Base-by-base conservation (phyloP, 1,140 invertebrate species). In the Ooceraea biroi region DNA sequence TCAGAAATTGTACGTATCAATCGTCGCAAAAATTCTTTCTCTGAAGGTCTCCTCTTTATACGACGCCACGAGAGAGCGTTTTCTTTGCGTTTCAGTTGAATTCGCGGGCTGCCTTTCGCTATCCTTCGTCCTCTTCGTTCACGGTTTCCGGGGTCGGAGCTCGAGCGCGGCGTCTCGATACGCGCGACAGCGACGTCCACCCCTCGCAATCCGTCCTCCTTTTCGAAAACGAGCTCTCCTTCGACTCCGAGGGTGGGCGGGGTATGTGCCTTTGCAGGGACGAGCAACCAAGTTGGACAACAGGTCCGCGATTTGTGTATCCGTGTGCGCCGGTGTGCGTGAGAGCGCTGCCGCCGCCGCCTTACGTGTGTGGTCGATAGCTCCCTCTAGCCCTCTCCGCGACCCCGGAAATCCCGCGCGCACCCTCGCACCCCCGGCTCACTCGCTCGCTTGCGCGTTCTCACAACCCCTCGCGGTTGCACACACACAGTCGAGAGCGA, bases 211-310 rank as follows among this genome's bases (percentile, higher is more conserved):
- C 3, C 22, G 76, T 11, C n/a, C 85, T 52, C 57, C 50, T 88
- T 85, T 88, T 88, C 87, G 58, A 83, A 88, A 88, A 83, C 55
- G 27, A 22, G 10, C 10, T 60, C 58, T 69, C 61, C 66, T 80
- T 83, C 61, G 83, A 83, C 63, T 61, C 50, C 63, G 76, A n/a
- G 61, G 76, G 78, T 36, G 78, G 87, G 77, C 78, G 86, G 87
- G 83, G 36, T 36, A 7, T 89, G 78, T 84, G 83, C 85, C 88
- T 89, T 89, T 63, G 88, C 88, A 88, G 88, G 91, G 87, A 90
- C 89, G 91, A 92, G 91, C 91, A 92, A 92, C n/a, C 91, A 92
- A 92, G 91, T 92, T 93, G 93, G 93, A 94, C 93, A 94, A 94
- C 93, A 94, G 93, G 93, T 94, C 93, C 92, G 91, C 90, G 90